phyloP scores from a whole-genome alignment of 2,797 vertebrate species.

The Parotocinclus haroldoi region DNA sequence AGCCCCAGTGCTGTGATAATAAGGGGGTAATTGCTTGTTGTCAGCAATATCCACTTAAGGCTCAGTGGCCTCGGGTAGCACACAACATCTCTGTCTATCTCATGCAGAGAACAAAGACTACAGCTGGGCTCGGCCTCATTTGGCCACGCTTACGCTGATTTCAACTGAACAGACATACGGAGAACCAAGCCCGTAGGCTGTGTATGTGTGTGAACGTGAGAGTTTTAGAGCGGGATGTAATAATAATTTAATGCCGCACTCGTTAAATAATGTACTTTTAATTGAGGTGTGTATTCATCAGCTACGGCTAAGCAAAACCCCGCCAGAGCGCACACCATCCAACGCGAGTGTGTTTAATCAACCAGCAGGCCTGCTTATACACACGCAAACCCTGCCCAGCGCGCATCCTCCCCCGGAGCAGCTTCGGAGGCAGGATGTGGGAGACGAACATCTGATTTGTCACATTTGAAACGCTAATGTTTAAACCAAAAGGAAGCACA shows the following conservation, averaged over 20 bases:
- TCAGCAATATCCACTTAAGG: constrained; percentile 60
- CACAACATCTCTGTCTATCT: constrained; percentile 54
- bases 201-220: constrained; percentile 17
- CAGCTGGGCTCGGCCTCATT: constrained; percentile 48
- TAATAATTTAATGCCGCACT: constrained; percentile 15
- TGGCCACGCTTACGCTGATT: constrained; percentile 40
- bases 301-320: constrained; percentile 6
- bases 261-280: constrained; percentile 41
- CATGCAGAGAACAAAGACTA: constrained; percentile 54
- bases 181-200: constrained; percentile 21
- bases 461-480: constrained; percentile 99
- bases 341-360: constrained; percentile 22
- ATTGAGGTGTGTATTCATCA: constrained; percentile 45
- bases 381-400: constrained; percentile 63
- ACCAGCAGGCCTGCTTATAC: not conserved
- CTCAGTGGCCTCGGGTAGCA: constrained; percentile 51
- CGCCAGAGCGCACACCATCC: constrained; percentile 13
- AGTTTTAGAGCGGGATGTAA: not conserved
- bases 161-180: constrained; percentile 42
- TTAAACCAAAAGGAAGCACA: constrained; percentile 99
- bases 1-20: constrained; percentile 65
- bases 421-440: constrained; percentile 79
- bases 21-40: constrained; percentile 67
- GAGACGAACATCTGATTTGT: constrained; percentile 99
- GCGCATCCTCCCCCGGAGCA: constrained; percentile 81